phyloP scores from a whole-genome alignment of 2,113 vertebrate genomes.

The Melanerpes formicivorus region DNA sequence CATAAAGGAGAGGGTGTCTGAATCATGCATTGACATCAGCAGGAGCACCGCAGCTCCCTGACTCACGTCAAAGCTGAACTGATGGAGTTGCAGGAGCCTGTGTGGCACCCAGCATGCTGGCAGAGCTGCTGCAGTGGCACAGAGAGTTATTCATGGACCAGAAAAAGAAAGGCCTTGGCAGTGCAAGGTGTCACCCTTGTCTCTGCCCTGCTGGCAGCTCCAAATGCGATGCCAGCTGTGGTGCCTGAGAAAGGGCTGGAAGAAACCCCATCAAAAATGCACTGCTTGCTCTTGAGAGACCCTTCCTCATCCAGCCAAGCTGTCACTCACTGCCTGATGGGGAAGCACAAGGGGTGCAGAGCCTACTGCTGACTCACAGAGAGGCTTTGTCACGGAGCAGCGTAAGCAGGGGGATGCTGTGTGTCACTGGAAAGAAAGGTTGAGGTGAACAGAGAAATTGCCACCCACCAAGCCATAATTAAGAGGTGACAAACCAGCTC shows the following conservation, averaged over 20 bases:
- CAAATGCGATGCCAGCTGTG: not conserved
- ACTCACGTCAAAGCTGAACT: conserved; percentile 17
- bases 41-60: not conserved
- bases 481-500: conserved; percentile 24
- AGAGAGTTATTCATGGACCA: conserved; percentile 38
- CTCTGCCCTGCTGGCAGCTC: not conserved
- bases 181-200: conserved; percentile 24
- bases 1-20: not conserved
- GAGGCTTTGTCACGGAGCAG: not conserved
- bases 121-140: conserved; percentile 26
- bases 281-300: conserved; percentile 26
- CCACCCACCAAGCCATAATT: not conserved
- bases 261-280: conserved; percentile 7
- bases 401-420: not conserved
- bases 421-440: not conserved
- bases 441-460: conserved; percentile 14
- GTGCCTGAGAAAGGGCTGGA: not conserved
- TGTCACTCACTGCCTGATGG: conserved; percentile 18
- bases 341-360: not conserved
- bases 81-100: not conserved
- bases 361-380: not conserved
- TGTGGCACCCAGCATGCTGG: not conserved
- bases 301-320: not conserved
- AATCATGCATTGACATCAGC: conserved; percentile 39
- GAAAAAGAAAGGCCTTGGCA: conserved; percentile 3